These are phyloP conservation scores for Poecilia latipinna DNA, from an alignment of 2,113 vertebrate genomes.

Conservation along the genomic window DNA sequence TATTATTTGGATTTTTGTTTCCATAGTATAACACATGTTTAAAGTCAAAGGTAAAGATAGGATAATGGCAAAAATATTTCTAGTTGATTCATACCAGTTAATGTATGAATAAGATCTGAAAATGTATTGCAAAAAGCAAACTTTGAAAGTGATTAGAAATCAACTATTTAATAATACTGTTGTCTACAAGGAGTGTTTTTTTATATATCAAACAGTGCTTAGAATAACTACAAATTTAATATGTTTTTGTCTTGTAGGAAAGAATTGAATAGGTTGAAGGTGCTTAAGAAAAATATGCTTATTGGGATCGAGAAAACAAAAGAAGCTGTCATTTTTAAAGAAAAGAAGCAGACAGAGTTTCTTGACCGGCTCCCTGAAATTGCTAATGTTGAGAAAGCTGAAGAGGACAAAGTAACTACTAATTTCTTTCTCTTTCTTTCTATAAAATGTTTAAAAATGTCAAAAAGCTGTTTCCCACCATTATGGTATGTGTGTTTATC, in stretches of 20 bases:
- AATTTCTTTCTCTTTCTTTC: background rate
- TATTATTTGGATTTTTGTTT: background rate
- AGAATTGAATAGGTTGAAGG: constrained; percentile 67
- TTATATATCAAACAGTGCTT: background rate
- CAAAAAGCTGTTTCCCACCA: background rate
- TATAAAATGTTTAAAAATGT: background rate
- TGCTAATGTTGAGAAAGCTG: constrained; percentile 66
- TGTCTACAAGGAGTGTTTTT: background rate
- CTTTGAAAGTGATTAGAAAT: background rate
- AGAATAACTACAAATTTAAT: background rate
- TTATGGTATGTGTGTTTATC: background rate
- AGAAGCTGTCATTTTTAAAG: constrained; percentile 64
- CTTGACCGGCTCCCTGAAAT: constrained; percentile 65
- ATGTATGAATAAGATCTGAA: background rate
- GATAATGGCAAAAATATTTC: constrained; percentile 24
- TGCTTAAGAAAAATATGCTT: constrained; percentile 58
- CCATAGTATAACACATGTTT: background rate
- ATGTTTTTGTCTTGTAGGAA: constrained; percentile 65
- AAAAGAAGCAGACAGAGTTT: constrained; percentile 67
- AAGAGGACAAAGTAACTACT: constrained; percentile 72
- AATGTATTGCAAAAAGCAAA: constrained; percentile 7
- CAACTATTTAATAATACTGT: background rate
- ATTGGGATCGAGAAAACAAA: constrained; percentile 71
- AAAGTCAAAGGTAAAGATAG: no score
- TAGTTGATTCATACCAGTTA: constrained; percentile 6